phyloP scores from a whole-genome alignment of 2,797 vertebrate genomes.

The Enteromius argenteus region DNA sequence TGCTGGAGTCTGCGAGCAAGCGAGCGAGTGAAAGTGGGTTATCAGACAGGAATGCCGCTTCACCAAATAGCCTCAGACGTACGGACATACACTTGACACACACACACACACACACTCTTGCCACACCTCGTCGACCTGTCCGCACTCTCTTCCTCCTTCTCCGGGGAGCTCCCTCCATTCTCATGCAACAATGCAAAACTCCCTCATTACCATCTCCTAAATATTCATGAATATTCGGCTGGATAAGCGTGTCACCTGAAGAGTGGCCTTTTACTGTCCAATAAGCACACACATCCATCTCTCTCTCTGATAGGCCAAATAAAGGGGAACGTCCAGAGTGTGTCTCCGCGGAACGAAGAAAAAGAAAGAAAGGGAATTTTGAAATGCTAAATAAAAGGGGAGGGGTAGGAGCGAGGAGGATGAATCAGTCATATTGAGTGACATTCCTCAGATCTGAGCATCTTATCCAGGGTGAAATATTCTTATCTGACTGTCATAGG shows the following conservation, averaged over 20 bases:
- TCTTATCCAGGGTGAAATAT: slow-evolving; percentile 88
- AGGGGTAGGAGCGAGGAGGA: slow-evolving; percentile 67
- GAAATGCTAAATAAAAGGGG: slow-evolving; percentile 86
- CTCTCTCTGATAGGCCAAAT: slow-evolving; percentile 86
- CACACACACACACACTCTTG: slow-evolving; percentile 56
- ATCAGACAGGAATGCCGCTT: slow-evolving; percentile 58
- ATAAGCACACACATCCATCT: slow-evolving; percentile 98
- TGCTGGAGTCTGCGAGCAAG: slow-evolving; percentile 13
- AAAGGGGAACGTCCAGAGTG: slow-evolving; percentile 82
- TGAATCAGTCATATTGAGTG: slow-evolving; percentile 88
- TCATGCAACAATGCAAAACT: slow-evolving; percentile 99
- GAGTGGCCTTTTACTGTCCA: slow-evolving; percentile 97
- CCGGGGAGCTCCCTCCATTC: slow-evolving; percentile 79
- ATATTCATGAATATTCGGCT: slow-evolving; percentile 99
- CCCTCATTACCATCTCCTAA: slow-evolving; percentile 99
- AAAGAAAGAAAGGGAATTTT: slow-evolving; percentile 83
- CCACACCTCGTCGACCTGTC: slow-evolving; percentile 68
- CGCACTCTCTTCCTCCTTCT: slow-evolving; percentile 73
- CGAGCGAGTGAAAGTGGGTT: slow-evolving; percentile 39
- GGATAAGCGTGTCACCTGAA: slow-evolving; percentile 93
- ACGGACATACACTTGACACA: slow-evolving; percentile 60
- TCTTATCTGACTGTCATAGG: slow-evolving; percentile 90
- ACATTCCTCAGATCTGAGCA: slow-evolving; percentile 90
- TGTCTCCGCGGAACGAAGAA: slow-evolving; percentile 76
- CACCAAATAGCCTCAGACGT: slow-evolving; percentile 57